A percentile compares a stretch with the other conserved stretches of the same genome.
These are phyloP conservation scores for Tetramorium bicarinatum DNA, from an alignment of 2,888 invertebrate genomes.

Conservation along the genomic window DNA sequence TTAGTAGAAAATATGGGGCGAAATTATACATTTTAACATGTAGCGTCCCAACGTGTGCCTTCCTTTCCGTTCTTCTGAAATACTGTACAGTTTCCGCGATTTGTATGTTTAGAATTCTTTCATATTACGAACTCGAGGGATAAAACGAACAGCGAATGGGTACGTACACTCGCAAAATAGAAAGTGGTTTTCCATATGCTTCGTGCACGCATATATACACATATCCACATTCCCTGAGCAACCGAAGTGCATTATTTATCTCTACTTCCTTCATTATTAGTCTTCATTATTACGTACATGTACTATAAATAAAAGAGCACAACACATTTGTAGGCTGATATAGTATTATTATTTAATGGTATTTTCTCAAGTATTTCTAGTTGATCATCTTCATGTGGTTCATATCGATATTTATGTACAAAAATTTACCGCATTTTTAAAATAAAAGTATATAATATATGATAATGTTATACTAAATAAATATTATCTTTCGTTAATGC, in stretches of 20 bases:
- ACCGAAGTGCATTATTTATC: conserved; percentile 64
- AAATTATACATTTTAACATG: conserved; percentile 39
- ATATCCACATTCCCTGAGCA: conserved; percentile 73
- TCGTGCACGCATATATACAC: conserved; percentile 18
- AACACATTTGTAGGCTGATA: conserved; percentile 72
- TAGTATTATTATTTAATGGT: conserved; percentile 67
- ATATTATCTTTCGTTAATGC: conserved; percentile 60
- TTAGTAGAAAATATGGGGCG: conserved; percentile 60
- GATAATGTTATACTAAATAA: conserved; percentile 76
- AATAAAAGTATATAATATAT: conserved; percentile 77
- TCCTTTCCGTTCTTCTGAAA: conserved; percentile 64
- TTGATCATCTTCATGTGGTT: conserved; percentile 40
- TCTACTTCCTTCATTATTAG: conserved; percentile 69
- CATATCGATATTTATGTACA: conserved; percentile 79
- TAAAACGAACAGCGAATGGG: conserved; percentile 46
- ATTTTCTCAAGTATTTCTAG: conserved; percentile 65
- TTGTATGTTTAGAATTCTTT: conserved; percentile 48
- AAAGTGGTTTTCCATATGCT: conserved; percentile 33
- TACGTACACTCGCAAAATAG: conserved; percentile 50
- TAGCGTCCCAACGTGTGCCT: conserved; percentile 72
- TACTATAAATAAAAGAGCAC: conserved; percentile 69
- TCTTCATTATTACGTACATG: conserved; percentile 56
- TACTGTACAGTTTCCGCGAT: conserved; percentile 64
- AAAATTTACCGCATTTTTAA: conserved; percentile 76
- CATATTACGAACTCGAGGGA: conserved; percentile 30